Evolutionary conservation across 2,797 vertebrate species (phyloP).

Genomic region (Alauda arvensis): DNA sequence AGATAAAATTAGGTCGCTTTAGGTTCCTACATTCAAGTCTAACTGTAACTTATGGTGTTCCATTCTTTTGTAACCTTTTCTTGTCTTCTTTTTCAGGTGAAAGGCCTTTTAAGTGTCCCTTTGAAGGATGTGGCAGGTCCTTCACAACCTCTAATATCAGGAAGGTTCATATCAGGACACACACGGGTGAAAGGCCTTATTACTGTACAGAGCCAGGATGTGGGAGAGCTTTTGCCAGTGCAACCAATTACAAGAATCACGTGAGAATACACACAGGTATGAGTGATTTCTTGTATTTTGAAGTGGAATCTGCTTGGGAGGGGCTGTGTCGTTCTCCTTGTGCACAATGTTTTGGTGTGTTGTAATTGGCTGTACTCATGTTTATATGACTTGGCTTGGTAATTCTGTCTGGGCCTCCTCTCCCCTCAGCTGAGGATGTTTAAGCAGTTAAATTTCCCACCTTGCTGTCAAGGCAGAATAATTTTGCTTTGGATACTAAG

Average conservation of each 20-base stretch:
- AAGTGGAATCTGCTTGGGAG: neutral
- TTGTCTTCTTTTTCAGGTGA: slow-evolving; percentile 80
- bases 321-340: neutral
- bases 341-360: neutral
- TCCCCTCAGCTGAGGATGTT: neutral
- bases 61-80: neutral
- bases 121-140: slow-evolving; percentile 94
- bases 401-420: neutral
- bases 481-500: neutral
- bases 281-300: slow-evolving; percentile 8
- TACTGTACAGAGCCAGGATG: slow-evolving; percentile 97
- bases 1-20: neutral
- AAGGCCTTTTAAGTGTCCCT: slow-evolving; percentile 95
- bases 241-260: slow-evolving; percentile 98
- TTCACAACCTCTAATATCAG: slow-evolving; percentile 99
- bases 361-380: neutral
- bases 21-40: neutral
- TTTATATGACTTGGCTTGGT: neutral
- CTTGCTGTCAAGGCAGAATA: neutral
- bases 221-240: slow-evolving; percentile 95
- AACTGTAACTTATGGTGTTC: neutral
- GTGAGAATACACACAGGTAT: slow-evolving; percentile 98
- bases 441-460: neutral
- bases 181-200: slow-evolving; percentile 96
- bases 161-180: slow-evolving; percentile 98